These are phyloP conservation scores for Apotomis capreana DNA, from an alignment of 2,888 invertebrate genomes.

Conservation along the genomic window DNA sequence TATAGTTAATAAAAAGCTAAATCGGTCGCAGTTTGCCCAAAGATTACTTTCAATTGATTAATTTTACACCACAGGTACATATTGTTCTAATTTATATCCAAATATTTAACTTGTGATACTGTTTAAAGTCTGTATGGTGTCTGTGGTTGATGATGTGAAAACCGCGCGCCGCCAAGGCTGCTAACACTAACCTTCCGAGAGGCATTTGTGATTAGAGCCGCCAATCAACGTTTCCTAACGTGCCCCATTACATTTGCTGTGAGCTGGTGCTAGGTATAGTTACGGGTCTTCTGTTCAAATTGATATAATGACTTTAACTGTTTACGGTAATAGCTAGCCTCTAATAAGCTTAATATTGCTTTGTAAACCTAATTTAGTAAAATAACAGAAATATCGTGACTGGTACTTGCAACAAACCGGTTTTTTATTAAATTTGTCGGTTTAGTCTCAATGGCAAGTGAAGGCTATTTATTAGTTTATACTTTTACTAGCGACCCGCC, in stretches of 20 bases:
- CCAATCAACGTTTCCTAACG: conserved; percentile 56
- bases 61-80: too few relatives aligned
- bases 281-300: conserved; percentile 32
- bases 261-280: conserved; percentile 21
- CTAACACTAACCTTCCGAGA: conserved; percentile 59
- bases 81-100: neutral
- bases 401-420: neutral
- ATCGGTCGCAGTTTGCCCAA: too few relatives aligned
- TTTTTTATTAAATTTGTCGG: neutral
- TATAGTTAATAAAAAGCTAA: too few relatives aligned
- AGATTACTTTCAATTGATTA: too few relatives aligned
- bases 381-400: conserved; percentile 24
- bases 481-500: too few relatives aligned
- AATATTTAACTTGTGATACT: conserved; percentile 6
- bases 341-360: conserved; percentile 28
- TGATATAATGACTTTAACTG: conserved; percentile 28
- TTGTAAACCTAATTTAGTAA: conserved; percentile 27
- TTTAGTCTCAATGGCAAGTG: neutral
- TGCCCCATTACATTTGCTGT: conserved; percentile 44
- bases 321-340: conserved; percentile 20
- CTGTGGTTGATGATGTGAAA: conserved; percentile 57
- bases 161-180: conserved; percentile 57
- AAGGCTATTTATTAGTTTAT: neutral
- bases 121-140: conserved; percentile 5
- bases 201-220: conserved; percentile 65